Conservation (phyloP, 1,140 invertebrate genomes). For the Sipha flava region DNA sequence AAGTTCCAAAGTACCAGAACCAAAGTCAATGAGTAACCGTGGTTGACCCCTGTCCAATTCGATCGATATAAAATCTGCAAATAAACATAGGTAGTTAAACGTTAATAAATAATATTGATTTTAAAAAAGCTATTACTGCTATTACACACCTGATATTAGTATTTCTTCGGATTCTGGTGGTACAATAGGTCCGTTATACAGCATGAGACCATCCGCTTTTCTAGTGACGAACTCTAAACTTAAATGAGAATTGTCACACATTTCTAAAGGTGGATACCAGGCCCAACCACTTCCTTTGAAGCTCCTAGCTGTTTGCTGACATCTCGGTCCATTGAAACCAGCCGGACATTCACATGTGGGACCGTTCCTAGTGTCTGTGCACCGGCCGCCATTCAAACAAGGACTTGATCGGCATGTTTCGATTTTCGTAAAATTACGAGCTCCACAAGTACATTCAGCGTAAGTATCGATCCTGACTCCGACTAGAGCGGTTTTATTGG, state of each 20-base stretch:
- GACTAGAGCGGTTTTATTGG: constrained; percentile 89
- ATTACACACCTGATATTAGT: constrained; percentile 59
- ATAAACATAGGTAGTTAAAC: background rate
- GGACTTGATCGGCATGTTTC: constrained; percentile 89
- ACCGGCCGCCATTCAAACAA: constrained; percentile 91
- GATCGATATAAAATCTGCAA: constrained; percentile 79
- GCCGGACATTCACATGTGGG: constrained; percentile 68
- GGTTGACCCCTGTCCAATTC: constrained; percentile 87
- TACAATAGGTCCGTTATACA: constrained; percentile 95
- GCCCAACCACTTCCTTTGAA: constrained; percentile 90
- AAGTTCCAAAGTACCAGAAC: constrained; percentile 83
- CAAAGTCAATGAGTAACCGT: constrained; percentile 84
- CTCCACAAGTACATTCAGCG: constrained; percentile 83
- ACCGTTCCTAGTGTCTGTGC: constrained; percentile 60
- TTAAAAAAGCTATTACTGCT: background rate
- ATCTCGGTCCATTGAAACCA: constrained; percentile 87
- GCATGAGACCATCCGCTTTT: constrained; percentile 79
- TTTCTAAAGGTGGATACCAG: constrained; percentile 89
- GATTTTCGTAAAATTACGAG: constrained; percentile 77
- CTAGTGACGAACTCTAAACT: constrained; percentile 91
- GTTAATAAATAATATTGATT: background rate
- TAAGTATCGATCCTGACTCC: constrained; percentile 82
- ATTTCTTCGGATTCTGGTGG: constrained; percentile 80
- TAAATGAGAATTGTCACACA: constrained; percentile 90
- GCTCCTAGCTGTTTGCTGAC: constrained; percentile 88